These are phyloP conservation scores for Onychostoma macrolepis DNA, from an alignment of 2,113 vertebrate species.

Conservation along the genomic window DNA sequence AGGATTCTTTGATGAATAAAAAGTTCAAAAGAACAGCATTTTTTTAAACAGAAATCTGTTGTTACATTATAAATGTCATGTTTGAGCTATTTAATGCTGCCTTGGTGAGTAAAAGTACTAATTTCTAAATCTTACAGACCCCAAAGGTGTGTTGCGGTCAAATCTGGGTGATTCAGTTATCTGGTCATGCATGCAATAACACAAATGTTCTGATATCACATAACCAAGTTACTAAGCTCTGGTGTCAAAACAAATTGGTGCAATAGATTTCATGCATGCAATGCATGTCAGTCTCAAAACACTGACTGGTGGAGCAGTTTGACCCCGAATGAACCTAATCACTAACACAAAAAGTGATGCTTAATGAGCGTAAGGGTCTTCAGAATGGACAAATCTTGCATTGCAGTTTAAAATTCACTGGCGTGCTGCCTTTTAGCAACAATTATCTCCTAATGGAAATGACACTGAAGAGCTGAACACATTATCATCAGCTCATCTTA, in stretches of 20 bases:
- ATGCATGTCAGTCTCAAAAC: background rate
- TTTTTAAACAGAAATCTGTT: background rate
- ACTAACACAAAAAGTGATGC: background rate
- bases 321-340: background rate
- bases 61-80: background rate
- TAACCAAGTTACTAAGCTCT: slow-evolving; percentile 4
- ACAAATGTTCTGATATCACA: background rate
- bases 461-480: background rate
- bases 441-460: background rate
- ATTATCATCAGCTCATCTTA: slow-evolving; percentile 49
- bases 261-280: slow-evolving; percentile 1
- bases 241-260: slow-evolving; percentile 41
- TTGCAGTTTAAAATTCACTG: background rate
- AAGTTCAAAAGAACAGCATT: background rate
- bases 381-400: background rate
- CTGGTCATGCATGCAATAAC: background rate
- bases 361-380: background rate
- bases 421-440: background rate
- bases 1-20: background rate
- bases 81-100: background rate
- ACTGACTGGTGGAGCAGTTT: background rate
- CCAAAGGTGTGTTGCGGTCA: background rate
- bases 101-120: background rate
- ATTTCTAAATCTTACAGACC: background rate
- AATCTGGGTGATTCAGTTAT: background rate